These are phyloP conservation scores for Pararge aegeria DNA, from an alignment of 1,140 invertebrate species.

Conservation along the genomic window DNA sequence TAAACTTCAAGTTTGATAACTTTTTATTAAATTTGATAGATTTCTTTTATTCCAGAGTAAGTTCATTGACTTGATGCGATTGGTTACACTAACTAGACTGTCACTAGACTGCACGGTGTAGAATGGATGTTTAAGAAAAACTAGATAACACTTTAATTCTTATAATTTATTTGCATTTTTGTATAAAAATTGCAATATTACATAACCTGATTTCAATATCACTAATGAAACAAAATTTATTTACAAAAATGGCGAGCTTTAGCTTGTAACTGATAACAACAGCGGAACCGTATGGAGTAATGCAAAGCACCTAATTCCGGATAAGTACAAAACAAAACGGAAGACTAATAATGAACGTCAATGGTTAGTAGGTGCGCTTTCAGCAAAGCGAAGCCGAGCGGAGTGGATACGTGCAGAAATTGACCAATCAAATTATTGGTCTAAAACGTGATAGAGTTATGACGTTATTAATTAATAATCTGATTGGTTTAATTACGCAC, in stretches of 20 bases:
- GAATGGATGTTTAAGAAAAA: slow-evolving; percentile 3
- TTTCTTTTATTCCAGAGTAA: too few relatives aligned
- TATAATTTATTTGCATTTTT: slow-evolving; percentile 74
- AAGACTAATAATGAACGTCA: slow-evolving; percentile 60
- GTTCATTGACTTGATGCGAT: too few relatives aligned
- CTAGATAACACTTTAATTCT: slow-evolving; percentile 44
- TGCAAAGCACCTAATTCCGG: slow-evolving; percentile 64
- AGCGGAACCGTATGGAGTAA: slow-evolving; percentile 44
- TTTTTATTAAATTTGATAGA: too few relatives aligned
- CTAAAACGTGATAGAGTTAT: too few relatives aligned
- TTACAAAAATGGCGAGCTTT: slow-evolving; percentile 66
- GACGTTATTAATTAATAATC: too few relatives aligned
- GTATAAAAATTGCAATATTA: slow-evolving; percentile 75
- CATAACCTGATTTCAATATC: slow-evolving; percentile 64
- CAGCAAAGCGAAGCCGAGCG: too few relatives aligned
- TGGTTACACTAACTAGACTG: too few relatives aligned
- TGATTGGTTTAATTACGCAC: too few relatives aligned
- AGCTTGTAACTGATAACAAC: slow-evolving; percentile 44
- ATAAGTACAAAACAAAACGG: slow-evolving; percentile 73
- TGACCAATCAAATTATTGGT: too few relatives aligned
- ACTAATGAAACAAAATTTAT: slow-evolving; percentile 59
- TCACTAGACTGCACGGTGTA: too few relatives aligned
- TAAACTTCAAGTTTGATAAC: too few relatives aligned
- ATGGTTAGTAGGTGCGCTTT: slow-evolving; percentile 11
- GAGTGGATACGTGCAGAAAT: too few relatives aligned